Percentiles rank a stretch among this genome's conserved stretches.
These are phyloP conservation scores for Bradypodion ventrale DNA, from an alignment of 2,797 vertebrate species.

Conservation along the genomic window DNA sequence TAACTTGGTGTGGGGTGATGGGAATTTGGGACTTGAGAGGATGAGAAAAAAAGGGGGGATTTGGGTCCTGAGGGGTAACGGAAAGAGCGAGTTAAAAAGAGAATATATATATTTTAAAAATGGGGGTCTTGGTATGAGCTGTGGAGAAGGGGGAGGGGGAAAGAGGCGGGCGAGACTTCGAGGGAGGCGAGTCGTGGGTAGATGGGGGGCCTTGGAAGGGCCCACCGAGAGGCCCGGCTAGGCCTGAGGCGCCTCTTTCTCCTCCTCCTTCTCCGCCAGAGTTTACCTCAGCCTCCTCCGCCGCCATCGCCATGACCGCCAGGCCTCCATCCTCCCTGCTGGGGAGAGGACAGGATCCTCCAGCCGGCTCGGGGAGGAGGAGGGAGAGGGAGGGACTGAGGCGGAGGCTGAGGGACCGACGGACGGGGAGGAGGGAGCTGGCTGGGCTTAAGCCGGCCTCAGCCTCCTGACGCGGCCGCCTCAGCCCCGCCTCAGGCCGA, in stretches of 20 bases:
- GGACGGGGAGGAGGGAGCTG: neutral
- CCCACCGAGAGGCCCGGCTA: no score
- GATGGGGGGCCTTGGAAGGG: fast-evolving
- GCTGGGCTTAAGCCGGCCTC: no score
- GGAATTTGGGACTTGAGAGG: no score
- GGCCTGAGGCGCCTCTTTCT: neutral
- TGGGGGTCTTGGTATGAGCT: no score
- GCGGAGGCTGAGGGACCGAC: no score
- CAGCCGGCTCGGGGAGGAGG: fast-evolving
- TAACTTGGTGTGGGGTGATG: no score
- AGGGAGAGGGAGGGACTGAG: neutral
- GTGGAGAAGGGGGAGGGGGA: no score
- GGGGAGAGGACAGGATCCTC: slow-evolving; percentile 57
- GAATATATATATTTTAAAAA: no score
- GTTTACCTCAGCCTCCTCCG: no score
- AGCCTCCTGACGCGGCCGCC: neutral
- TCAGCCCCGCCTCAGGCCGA: neutral
- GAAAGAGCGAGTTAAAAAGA: no score
- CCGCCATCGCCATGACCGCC: neutral
- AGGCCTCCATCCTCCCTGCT: neutral
- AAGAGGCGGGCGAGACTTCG: neutral
- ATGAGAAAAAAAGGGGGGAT: fast-evolving
- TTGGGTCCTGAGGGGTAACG: no score
- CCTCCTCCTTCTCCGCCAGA: fast-evolving
- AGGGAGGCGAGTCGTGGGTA: no score